Evolutionary conservation across 2,888 invertebrate species (phyloP).

Genomic region (Chrysomela aeneicollis): DNA sequence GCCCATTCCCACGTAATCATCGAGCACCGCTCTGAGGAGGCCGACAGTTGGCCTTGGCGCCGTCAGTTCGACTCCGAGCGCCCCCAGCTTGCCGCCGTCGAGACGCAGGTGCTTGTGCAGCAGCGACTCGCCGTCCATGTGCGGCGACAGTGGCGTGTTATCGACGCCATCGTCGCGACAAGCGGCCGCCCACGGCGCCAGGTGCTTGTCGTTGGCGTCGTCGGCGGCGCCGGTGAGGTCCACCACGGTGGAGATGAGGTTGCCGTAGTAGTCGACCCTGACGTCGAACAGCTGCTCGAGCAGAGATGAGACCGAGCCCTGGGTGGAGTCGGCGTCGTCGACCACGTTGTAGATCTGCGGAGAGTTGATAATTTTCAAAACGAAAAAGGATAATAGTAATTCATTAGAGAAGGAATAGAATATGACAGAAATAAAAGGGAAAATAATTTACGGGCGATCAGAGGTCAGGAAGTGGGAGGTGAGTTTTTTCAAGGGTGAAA

Average conservation of each 20-base stretch:
- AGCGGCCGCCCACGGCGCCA: constrained; percentile 90
- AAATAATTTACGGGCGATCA: too few species aligned
- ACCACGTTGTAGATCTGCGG: constrained; percentile 80
- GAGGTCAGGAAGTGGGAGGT: too few species aligned
- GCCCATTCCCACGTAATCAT: constrained; percentile 83
- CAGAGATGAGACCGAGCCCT: constrained; percentile 82
- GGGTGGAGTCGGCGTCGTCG: constrained; percentile 83
- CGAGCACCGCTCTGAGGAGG: constrained; percentile 68
- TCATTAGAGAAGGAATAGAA: too few species aligned
- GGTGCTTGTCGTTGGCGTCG: constrained; percentile 93
- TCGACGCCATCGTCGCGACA: constrained; percentile 77
- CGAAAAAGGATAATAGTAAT: background rate
- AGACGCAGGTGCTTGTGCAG: constrained; percentile 82
- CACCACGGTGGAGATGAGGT: constrained; percentile 80
- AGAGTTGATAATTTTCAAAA: too few species aligned
- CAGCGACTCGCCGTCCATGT: constrained; percentile 83
- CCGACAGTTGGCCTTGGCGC: constrained; percentile 69
- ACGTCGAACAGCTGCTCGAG: constrained; percentile 86
- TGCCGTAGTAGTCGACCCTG: constrained; percentile 87
- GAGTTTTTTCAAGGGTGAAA: too few species aligned
- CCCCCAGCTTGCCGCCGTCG: constrained; percentile 72
- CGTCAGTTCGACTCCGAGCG: constrained; percentile 67
- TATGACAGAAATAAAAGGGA: too few species aligned
- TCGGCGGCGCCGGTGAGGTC: constrained; percentile 84
- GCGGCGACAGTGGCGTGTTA: constrained; percentile 90